Conservation (phyloP, 1,140 invertebrate genomes). For the Zeugodacus cucurbitae region DNA sequence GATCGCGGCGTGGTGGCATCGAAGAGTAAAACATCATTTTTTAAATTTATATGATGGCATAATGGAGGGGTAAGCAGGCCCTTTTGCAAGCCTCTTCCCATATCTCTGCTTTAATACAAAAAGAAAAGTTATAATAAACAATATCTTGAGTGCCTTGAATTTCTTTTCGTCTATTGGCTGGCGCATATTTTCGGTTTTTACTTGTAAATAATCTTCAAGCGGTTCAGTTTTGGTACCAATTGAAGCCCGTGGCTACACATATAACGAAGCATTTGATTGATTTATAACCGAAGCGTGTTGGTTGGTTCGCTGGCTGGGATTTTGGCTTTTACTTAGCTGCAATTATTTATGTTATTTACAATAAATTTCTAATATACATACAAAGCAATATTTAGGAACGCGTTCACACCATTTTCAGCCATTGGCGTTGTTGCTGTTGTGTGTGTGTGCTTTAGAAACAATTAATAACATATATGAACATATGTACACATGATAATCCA, state of each 20-base stretch:
- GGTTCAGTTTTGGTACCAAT: not conserved
- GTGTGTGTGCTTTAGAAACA: not conserved
- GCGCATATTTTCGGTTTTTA: slow-evolving; percentile 4
- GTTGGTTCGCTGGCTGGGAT: not conserved
- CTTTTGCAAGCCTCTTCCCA: not conserved
- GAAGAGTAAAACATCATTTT: slow-evolving; percentile 39
- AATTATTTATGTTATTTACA: not conserved
- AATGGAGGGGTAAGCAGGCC: not conserved
- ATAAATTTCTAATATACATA: not conserved
- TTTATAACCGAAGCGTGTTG: slow-evolving; percentile 39
- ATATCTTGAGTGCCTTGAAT: not conserved
- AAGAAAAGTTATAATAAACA: too few relatives aligned
- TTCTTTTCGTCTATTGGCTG: not conserved
- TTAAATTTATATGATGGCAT: not conserved
- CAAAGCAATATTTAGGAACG: not conserved
- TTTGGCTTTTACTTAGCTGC: not conserved
- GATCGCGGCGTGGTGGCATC: not conserved
- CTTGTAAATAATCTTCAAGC: not conserved
- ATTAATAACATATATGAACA: too few relatives aligned
- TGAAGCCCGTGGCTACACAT: slow-evolving; percentile 23
- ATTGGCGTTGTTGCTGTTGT: not conserved
- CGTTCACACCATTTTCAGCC: not conserved
- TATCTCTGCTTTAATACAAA: not conserved
- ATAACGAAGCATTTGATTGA: slow-evolving; percentile 38
- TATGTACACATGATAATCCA: not conserved